Percentiles rank a stretch among this genome's conserved stretches.
Evolutionary conservation across 2,113 vertebrate genomes (phyloP).

Genomic region (Menidia beryllina): DNA sequence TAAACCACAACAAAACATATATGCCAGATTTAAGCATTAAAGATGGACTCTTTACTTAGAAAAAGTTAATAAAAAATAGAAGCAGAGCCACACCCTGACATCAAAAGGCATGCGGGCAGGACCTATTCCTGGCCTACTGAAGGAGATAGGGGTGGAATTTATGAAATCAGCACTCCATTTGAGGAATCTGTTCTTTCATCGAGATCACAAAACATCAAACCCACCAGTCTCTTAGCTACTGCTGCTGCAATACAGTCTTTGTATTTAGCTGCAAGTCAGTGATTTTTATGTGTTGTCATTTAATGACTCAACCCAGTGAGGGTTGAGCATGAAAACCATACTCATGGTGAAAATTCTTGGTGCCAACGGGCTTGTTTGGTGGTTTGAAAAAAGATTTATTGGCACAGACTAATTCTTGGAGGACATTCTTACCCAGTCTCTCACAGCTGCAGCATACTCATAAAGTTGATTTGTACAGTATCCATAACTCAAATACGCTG

Average conservation of each 20-base stretch:
- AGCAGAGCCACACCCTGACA: slow-evolving; percentile 54
- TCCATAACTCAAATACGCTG: slow-evolving; percentile 51
- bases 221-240: slow-evolving; percentile 36
- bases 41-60: slow-evolving; percentile 32
- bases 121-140: slow-evolving; percentile 47
- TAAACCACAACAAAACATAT: slow-evolving; percentile 39
- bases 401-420: slow-evolving; percentile 54
- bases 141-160: slow-evolving; percentile 37
- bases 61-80: slow-evolving; percentile 36
- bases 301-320: slow-evolving; percentile 29
- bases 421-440: slow-evolving; percentile 49
- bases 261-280: slow-evolving; percentile 31
- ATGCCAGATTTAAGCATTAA: slow-evolving; percentile 51
- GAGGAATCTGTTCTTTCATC: slow-evolving; percentile 46
- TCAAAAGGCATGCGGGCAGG: slow-evolving; percentile 40
- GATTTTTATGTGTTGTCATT: slow-evolving; percentile 34
- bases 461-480: slow-evolving; percentile 68
- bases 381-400: slow-evolving; percentile 65
- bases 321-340: slow-evolving; percentile 33
- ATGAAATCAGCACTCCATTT: slow-evolving; percentile 43
- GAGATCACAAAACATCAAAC: slow-evolving; percentile 55
- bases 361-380: slow-evolving; percentile 43
- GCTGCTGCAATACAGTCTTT: slow-evolving; percentile 15
- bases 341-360: slow-evolving; percentile 30
- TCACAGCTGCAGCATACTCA: slow-evolving; percentile 47